Percentiles rank a stretch among this genome's conserved stretches.
Conservation (phyloP, 2,113 vertebrate genomes). For the Solea senegalensis region DNA sequence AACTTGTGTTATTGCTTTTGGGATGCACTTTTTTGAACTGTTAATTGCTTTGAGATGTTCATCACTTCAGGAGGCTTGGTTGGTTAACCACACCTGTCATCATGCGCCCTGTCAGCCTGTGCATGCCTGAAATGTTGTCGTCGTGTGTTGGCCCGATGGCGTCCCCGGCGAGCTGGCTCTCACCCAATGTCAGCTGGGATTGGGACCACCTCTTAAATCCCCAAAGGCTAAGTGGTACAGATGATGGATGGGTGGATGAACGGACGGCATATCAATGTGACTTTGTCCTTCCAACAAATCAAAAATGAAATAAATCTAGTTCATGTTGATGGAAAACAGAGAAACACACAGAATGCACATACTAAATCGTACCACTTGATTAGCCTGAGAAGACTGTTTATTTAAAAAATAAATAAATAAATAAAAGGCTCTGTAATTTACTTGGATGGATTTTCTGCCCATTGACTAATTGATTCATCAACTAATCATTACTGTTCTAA, state of each 20-base stretch:
- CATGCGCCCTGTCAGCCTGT: not conserved
- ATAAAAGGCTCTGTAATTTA: not conserved
- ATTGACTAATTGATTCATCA: not conserved
- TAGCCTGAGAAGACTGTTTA: too few species aligned
- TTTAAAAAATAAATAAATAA: too few species aligned
- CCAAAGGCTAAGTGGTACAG: not conserved
- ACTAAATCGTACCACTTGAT: too few species aligned
- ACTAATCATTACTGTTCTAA: not conserved
- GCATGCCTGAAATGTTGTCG: not conserved
- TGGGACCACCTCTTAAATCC: not conserved
- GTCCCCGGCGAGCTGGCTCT: not conserved
- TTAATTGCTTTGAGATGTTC: conserved; percentile 8
- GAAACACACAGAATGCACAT: not conserved
- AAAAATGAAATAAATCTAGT: not conserved
- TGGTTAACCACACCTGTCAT: not conserved
- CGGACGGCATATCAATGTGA: not conserved
- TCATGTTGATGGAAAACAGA: not conserved
- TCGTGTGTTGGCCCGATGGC: not conserved
- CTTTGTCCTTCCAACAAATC: not conserved
- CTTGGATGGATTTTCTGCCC: not conserved
- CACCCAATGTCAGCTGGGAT: not conserved
- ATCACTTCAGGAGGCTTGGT: not conserved
- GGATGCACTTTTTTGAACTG: not conserved
- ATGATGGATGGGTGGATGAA: not conserved
- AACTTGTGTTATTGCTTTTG: not conserved